Conservation (phyloP, 2,797 vertebrate genomes). For the Ptychobarbus kaznakovi region DNA sequence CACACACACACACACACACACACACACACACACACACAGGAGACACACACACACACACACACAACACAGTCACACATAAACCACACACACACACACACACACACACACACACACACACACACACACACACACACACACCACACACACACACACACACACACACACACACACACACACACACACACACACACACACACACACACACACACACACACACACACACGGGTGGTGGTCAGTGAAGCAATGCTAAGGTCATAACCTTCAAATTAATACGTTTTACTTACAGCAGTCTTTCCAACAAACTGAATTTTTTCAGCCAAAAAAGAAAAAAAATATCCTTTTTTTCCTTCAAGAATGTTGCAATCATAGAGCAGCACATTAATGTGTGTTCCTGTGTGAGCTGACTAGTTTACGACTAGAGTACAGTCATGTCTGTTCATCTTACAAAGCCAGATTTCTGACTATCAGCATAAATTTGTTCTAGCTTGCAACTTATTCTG, state of each 20-base stretch:
- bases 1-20: too few relatives aligned
- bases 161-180: neutral
- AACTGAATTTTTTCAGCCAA: neutral
- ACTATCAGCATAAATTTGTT: neutral
- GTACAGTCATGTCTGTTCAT: neutral
- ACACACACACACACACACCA: too few relatives aligned
- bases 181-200: conserved; percentile 16
- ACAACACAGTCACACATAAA: too few relatives aligned
- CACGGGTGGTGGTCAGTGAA: neutral
- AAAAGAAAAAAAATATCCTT: neutral
- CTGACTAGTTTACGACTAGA: neutral
- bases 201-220: conserved; percentile 1
- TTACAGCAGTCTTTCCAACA: neutral
- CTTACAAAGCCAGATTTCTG: neutral
- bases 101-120: too few relatives aligned
- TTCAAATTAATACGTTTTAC: neutral
- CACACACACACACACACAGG: too few relatives aligned
- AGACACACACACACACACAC: too few relatives aligned
- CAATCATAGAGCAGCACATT: neutral
- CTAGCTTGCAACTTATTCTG: neutral
- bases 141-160: too few relatives aligned
- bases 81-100: too few relatives aligned
- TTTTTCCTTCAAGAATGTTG: neutral
- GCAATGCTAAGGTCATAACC: neutral
- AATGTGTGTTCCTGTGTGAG: neutral